Conservation (phyloP, 2,113 vertebrate genomes). For the Lonchura striata region DNA sequence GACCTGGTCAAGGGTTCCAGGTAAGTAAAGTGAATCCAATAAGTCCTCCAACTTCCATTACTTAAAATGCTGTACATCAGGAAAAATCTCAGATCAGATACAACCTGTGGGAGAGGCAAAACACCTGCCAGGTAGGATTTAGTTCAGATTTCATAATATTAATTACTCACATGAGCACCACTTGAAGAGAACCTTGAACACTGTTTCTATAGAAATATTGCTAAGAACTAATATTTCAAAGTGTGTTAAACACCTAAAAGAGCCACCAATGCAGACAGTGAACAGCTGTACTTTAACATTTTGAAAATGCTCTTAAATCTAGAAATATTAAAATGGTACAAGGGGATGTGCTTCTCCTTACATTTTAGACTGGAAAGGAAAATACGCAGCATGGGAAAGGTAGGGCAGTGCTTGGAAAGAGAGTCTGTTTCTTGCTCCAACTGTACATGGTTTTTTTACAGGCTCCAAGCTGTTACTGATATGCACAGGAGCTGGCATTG, state of each 20-base stretch:
- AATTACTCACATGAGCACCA: background rate
- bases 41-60: background rate
- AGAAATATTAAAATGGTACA: background rate
- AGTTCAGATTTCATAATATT: background rate
- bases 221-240: background rate
- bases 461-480: slow-evolving; percentile 21
- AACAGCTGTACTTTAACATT: background rate
- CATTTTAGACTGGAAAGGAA: background rate
- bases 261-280: background rate
- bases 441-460: background rate
- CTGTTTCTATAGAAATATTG: background rate
- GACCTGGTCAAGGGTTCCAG: background rate
- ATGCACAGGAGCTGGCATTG: background rate
- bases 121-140: background rate
- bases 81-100: background rate
- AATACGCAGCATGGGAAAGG: background rate
- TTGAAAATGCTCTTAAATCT: background rate
- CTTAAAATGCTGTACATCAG: background rate
- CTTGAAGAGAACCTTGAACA: background rate
- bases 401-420: background rate
- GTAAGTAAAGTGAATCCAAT: background rate
- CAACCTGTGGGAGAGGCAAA: background rate
- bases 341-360: background rate
- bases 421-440: background rate
- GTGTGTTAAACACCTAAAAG: background rate